Evolutionary conservation across 2,113 vertebrate genomes (phyloP), one percentile per base, ranked within the genome.

Genomic region (Empidonax traillii): DNA sequence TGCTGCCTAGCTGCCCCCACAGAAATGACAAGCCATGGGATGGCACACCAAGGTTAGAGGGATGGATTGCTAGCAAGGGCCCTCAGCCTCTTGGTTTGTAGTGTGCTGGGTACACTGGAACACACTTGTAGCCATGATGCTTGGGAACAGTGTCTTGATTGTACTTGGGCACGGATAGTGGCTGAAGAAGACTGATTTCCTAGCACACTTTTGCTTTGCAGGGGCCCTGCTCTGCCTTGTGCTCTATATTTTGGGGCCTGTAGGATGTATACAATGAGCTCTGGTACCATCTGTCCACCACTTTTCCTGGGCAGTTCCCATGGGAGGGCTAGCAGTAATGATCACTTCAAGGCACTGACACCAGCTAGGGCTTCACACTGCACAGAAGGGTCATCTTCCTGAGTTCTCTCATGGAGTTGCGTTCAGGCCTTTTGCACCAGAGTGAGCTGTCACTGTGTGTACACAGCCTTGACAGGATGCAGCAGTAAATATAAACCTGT

Each of bases 1-100:
- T 16, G 37, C 68, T 72, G 55, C 17, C 6, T 58, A 12, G 43
- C n/a, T 91, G 62, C 21, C 67, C 69, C 25, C 43, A 24, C 33
- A 69, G 65, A 85, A 74, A 55, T 65, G 31, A 22, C 56, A 66
- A 75, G 33, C 28, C 5, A 1, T 44, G 24, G 82, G 44, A 44
- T 3, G 4, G 17, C 16, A 14, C 0, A 0, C 43, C 43, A 47
- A 21, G n/a, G 8, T 37, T 62, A 47, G 47, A 67, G 35, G n/a
- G 31, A 39, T 7, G 5, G 31, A 21, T 20, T 89, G 37, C 46
- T 66, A 22, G 33, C 8, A 14, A 85, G 33, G 35, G 19, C 24
- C 23, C 49, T 59, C 49, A 83, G 27, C 30, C 72, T 35, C 12
- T 53, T 87, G 49, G 31, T 69, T 21, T 65, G 72, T 1, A 2